Conservation (phyloP, 2,888 invertebrate species). For the Zaprionus bogoriensis region DNA sequence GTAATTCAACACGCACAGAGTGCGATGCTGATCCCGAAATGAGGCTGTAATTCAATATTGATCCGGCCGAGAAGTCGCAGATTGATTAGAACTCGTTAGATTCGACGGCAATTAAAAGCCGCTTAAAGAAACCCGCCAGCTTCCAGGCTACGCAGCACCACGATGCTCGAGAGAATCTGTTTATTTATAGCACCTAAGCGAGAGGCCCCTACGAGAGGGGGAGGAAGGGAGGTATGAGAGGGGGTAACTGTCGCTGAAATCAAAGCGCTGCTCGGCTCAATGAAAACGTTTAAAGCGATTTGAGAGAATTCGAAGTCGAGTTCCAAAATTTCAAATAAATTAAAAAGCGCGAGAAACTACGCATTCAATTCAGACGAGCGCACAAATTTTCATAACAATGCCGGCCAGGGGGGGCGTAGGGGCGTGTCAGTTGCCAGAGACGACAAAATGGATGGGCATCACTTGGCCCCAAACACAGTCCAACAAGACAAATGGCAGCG, state of each 20-base stretch:
- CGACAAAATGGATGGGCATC: conserved; percentile 49
- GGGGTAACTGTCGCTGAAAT: conserved; percentile 61
- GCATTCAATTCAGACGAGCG: conserved; percentile 54
- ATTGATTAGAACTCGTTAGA: conserved; percentile 64
- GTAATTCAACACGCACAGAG: conserved; percentile 2
- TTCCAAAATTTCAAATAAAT: conserved; percentile 67
- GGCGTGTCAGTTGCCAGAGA: conserved; percentile 42
- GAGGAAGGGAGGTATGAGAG: too few species aligned
- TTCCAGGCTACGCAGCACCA: conserved; percentile 65
- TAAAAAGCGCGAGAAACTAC: conserved; percentile 65
- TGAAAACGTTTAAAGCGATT: conserved; percentile 68
- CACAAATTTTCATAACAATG: conserved; percentile 59
- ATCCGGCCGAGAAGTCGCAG: conserved; percentile 7
- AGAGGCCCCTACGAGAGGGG: not conserved
- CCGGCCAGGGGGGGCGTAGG: not conserved
- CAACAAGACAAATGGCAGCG: conserved; percentile 64
- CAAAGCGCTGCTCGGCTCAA: conserved; percentile 67
- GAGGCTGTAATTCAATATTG: conserved; percentile 40
- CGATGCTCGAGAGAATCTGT: conserved; percentile 27
- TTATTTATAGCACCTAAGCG: conserved; percentile 47
- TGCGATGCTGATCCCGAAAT: conserved; percentile 1
- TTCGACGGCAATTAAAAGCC: conserved; percentile 66
- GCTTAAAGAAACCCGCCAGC: conserved; percentile 59
- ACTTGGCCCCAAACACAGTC: conserved; percentile 33
- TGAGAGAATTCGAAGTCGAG: too few species aligned